phyloP scores from a whole-genome alignment of 2,113 vertebrate species.

The Lepidothrix coronata region DNA sequence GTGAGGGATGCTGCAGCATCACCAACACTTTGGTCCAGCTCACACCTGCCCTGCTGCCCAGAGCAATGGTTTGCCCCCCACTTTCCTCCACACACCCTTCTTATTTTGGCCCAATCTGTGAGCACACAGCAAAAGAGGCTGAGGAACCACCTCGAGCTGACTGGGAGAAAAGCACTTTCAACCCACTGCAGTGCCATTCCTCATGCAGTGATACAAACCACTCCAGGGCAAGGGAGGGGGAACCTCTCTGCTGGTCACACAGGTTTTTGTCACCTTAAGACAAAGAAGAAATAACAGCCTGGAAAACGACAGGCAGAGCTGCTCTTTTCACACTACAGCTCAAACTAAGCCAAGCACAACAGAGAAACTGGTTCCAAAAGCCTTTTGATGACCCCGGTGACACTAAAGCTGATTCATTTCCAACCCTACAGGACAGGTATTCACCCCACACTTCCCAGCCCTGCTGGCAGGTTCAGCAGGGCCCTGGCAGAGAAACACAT shows the following conservation, averaged over 20 bases:
- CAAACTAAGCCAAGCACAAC: neutral
- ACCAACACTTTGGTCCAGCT: rapidly evolving
- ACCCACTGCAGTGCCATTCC: neutral
- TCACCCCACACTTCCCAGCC: neutral
- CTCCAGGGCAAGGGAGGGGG: neutral
- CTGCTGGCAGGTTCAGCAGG: neutral
- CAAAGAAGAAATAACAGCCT: neutral
- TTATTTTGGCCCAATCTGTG: neutral
- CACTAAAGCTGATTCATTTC: neutral
- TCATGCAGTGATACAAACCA: rapidly evolving
- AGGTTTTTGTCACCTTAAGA: neutral
- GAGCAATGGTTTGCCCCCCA: neutral
- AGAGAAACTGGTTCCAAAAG: neutral
- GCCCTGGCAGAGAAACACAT: neutral
- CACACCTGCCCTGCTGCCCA: neutral
- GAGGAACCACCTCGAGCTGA: neutral
- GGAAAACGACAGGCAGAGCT: neutral
- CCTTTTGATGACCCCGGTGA: neutral
- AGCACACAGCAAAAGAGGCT: neutral
- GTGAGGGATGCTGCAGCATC: neutral
- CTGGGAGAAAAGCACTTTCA: neutral
- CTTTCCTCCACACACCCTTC: neutral
- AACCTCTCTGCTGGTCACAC: neutral
- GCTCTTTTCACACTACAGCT: neutral
- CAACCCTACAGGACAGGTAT: neutral